These are phyloP conservation scores for Aleiodes alternator DNA, from an alignment of 2,888 invertebrate genomes.

Conservation along the genomic window DNA sequence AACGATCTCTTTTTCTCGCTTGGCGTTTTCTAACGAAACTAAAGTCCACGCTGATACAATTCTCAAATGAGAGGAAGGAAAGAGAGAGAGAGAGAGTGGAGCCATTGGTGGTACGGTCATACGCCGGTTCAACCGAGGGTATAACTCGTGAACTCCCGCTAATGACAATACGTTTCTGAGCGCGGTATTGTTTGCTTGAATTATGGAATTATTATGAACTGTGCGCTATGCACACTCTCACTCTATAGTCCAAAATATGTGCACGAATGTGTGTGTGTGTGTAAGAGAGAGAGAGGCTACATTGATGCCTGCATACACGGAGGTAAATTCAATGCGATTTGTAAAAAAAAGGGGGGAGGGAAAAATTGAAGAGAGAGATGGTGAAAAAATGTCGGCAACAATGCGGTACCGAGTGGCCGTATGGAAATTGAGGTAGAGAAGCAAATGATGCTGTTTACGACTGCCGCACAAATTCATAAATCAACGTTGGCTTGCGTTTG, in stretches of 20 bases:
- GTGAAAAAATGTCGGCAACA: conserved; percentile 39
- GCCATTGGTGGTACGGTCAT: conserved; percentile 3
- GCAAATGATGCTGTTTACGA: conserved; percentile 59
- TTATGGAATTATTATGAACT: conserved; percentile 56
- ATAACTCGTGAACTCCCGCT: conserved; percentile 33
- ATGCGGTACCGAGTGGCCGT: conserved; percentile 45
- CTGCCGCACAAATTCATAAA: conserved; percentile 55
- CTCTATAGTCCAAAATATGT: conserved; percentile 32
- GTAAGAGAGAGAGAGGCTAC: conserved; percentile 31
- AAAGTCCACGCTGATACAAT: not conserved
- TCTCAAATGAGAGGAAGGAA: too few relatives aligned
- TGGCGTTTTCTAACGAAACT: not conserved
- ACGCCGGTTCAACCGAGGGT: conserved; percentile 23
- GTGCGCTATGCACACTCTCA: conserved; percentile 44
- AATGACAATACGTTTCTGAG: conserved; percentile 49
- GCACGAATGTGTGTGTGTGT: conserved; percentile 34
- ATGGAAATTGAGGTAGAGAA: conserved; percentile 55
- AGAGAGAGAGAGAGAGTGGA: not conserved
- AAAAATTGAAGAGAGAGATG: conserved; percentile 3
- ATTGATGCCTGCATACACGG: conserved; percentile 22
- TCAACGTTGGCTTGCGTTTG: conserved; percentile 56
- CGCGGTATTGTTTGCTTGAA: conserved; percentile 50
- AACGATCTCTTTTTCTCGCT: not conserved
- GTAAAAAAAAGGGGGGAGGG: not conserved
- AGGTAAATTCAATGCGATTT: conserved; percentile 37